These are phyloP conservation scores for Drosophila cyrtoloma DNA, from an alignment of 2,888 invertebrate species.

Conservation along the genomic window DNA sequence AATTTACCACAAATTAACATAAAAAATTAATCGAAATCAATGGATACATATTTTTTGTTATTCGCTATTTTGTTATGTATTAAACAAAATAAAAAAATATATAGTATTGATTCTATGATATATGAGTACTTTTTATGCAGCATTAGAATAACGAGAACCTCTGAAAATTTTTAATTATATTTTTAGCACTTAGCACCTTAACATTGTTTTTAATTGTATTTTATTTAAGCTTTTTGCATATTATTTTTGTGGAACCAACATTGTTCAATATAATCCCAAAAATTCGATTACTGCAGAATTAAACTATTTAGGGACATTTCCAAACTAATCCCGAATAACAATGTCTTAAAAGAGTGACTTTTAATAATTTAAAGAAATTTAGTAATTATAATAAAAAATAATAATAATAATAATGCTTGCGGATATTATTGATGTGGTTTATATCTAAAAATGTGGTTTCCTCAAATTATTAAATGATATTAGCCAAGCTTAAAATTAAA, in stretches of 20 bases:
- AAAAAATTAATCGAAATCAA: background rate
- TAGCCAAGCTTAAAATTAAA: background rate
- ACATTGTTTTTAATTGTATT: background rate
- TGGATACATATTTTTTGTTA: background rate
- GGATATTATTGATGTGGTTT: background rate
- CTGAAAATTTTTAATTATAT: background rate
- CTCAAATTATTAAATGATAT: background rate
- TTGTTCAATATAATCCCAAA: background rate
- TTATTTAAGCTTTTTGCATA: background rate
- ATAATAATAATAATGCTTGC: background rate
- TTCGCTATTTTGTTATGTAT: constrained; percentile 1
- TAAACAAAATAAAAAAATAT: background rate
- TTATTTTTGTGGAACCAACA: background rate
- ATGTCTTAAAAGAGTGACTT: background rate
- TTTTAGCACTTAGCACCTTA: background rate
- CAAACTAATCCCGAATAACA: background rate
- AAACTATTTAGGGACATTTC: background rate
- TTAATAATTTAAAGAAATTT: too few species aligned
- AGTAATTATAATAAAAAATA: background rate
- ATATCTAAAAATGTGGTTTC: background rate
- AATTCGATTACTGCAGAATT: background rate
- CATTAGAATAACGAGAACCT: background rate
- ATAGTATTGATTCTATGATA: background rate
- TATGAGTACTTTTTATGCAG: background rate
- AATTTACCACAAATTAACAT: background rate